A percentile compares a stretch with the other conserved stretches of the same genome.
phyloP scores from a whole-genome alignment of 2,888 invertebrate genomes.

The Apodemia hepburni region DNA sequence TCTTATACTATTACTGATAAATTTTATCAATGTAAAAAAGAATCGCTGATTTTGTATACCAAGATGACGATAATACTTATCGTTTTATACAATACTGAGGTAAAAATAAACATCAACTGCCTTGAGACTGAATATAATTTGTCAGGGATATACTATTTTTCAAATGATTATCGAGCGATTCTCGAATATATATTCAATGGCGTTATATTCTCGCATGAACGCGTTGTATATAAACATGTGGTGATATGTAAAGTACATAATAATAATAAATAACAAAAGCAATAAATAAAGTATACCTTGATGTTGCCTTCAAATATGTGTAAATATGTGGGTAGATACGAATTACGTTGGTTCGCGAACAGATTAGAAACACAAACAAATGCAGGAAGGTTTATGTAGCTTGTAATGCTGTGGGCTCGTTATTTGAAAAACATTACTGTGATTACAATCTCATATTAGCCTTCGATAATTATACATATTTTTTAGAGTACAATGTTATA shows the following conservation, averaged over 20 bases:
- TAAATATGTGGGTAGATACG: slow-evolving; percentile 61
- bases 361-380: slow-evolving; percentile 38
- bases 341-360: slow-evolving; percentile 52
- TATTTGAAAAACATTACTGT: slow-evolving; percentile 78
- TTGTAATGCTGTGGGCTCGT: slow-evolving; percentile 55
- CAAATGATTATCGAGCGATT: slow-evolving; percentile 43
- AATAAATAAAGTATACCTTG: slow-evolving; percentile 80
- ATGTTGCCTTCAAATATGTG: slow-evolving; percentile 73
- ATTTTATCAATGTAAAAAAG: slow-evolving; percentile 51
- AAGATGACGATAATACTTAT: not conserved
- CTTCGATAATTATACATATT: slow-evolving; percentile 80
- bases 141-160: slow-evolving; percentile 49
- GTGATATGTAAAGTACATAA: slow-evolving; percentile 76
- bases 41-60: slow-evolving; percentile 36
- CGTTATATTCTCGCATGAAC: slow-evolving; percentile 38
- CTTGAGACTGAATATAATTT: slow-evolving; percentile 63
- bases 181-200: slow-evolving; percentile 55
- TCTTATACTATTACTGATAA: slow-evolving; percentile 42
- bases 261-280: slow-evolving; percentile 63
- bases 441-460: slow-evolving; percentile 79
- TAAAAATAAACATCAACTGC: slow-evolving; percentile 38
- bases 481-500: slow-evolving; percentile 80
- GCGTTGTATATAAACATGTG: slow-evolving; percentile 65
- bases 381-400: slow-evolving; percentile 23
- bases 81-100: slow-evolving; percentile 26